A percentile compares a stretch with the other conserved stretches of the same genome.
These are phyloP conservation scores for Grantiella picta DNA, from an alignment of 2,113 vertebrate species.

Conservation along the genomic window DNA sequence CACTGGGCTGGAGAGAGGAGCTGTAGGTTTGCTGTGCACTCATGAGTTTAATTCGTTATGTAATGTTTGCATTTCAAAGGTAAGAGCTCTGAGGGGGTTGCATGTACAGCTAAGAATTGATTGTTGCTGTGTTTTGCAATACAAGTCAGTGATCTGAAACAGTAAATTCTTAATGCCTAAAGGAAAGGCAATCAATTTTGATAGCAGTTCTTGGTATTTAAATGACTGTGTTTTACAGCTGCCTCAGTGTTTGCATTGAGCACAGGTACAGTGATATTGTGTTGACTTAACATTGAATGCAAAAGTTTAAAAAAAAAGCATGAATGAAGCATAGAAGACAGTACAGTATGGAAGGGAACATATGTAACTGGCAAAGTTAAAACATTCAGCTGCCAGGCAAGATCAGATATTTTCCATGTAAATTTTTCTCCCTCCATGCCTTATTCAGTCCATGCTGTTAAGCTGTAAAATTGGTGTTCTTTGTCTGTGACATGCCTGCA, in stretches of 20 bases:
- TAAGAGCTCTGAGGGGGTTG: background rate
- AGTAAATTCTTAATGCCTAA: background rate
- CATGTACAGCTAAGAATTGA: background rate
- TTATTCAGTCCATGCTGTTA: background rate
- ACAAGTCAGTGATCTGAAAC: background rate
- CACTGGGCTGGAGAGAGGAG: background rate
- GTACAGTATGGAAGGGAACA: background rate
- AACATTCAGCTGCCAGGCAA: background rate
- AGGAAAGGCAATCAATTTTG: background rate
- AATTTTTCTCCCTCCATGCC: background rate
- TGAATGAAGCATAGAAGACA: background rate
- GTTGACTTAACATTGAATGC: background rate
- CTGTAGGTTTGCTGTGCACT: background rate
- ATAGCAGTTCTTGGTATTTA: background rate
- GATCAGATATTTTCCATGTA: background rate
- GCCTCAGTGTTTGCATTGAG: background rate
- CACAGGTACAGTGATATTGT: background rate
- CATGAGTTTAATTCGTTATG: background rate
- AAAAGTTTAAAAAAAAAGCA: background rate
- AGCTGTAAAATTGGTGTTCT: background rate
- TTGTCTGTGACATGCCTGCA: background rate
- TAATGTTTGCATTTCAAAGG: slow-evolving; percentile 32
- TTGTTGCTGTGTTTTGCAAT: background rate
- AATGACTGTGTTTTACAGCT: background rate
- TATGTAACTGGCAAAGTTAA: background rate